These are phyloP conservation scores for Machaerirhynchus nigripectus DNA, from an alignment of 2,113 vertebrate genomes.

Conservation along the genomic window DNA sequence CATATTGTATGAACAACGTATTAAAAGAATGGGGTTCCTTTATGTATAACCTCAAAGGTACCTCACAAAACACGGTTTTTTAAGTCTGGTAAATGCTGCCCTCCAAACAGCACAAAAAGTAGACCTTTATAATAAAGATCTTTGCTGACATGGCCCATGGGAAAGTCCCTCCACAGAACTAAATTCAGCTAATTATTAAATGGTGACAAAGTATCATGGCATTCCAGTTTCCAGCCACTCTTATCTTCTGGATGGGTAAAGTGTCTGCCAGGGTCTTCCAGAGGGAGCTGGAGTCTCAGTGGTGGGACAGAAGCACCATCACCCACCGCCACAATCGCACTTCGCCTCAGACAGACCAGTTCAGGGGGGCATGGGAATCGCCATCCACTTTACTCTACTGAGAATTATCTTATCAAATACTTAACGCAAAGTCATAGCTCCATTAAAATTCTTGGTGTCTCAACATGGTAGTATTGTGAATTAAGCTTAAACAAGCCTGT, in stretches of 20 bases:
- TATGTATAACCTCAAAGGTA: neutral
- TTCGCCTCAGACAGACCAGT: neutral
- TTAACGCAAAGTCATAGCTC: neutral
- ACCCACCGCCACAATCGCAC: rapidly evolving
- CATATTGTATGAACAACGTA: neutral
- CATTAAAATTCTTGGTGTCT: neutral
- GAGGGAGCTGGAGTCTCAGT: neutral
- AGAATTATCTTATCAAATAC: neutral
- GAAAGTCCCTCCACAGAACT: neutral
- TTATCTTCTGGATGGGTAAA: neutral
- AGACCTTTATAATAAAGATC: neutral
- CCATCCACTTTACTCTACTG: neutral
- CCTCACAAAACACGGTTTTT: neutral
- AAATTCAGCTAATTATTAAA: neutral
- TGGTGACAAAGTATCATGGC: neutral
- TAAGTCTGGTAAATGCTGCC: neutral
- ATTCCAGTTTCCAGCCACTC: neutral
- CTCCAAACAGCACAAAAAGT: neutral
- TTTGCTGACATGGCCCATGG: neutral
- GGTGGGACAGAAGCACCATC: neutral
- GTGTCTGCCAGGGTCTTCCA: neutral
- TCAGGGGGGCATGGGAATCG: neutral
- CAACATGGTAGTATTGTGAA: neutral
- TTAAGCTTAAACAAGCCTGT: neutral
- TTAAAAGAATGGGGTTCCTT: neutral